A percentile compares a stretch with the other conserved stretches of the same genome.
Evolutionary conservation across 2,888 invertebrate species (phyloP).

Genomic region (Hypomecis atomaria): DNA sequence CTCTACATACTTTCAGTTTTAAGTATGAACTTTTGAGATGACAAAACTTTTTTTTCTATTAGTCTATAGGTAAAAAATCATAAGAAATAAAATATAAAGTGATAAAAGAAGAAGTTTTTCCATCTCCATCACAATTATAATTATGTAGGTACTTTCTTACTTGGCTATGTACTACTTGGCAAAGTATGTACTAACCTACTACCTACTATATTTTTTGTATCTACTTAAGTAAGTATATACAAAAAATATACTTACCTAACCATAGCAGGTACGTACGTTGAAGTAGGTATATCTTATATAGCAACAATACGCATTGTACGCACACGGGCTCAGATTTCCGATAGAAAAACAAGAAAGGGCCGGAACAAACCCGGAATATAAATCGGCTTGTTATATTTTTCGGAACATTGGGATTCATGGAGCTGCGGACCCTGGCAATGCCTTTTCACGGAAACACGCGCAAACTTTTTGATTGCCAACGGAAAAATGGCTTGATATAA

Average conservation of each 20-base stretch:
- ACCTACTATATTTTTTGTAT: no score
- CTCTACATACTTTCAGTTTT: no score
- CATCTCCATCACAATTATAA: no score
- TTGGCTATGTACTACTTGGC: no score
- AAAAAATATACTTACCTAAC: neutral
- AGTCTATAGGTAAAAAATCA: no score
- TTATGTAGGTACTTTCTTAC: no score
- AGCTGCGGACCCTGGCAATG: constrained; percentile 73
- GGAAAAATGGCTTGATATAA: constrained; percentile 52
- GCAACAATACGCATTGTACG: constrained; percentile 18
- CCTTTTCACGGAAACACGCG: constrained; percentile 60
- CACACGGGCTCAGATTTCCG: constrained; percentile 69
- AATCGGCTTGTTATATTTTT: constrained; percentile 84
- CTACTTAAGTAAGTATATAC: neutral
- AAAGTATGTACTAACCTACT: no score
- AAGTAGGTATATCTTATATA: neutral
- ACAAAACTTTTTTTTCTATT: no score
- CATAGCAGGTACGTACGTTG: neutral
- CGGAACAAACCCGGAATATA: constrained; percentile 77
- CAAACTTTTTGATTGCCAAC: constrained; percentile 30
- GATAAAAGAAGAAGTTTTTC: no score
- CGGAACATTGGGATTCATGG: constrained; percentile 83
- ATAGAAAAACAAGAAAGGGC: constrained; percentile 75
- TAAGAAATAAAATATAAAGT: no score
- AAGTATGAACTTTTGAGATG: no score